A percentile compares a stretch with the other conserved stretches of the same genome.
Conservation (phyloP, 2,797 vertebrate species). For the Esox lucius region DNA sequence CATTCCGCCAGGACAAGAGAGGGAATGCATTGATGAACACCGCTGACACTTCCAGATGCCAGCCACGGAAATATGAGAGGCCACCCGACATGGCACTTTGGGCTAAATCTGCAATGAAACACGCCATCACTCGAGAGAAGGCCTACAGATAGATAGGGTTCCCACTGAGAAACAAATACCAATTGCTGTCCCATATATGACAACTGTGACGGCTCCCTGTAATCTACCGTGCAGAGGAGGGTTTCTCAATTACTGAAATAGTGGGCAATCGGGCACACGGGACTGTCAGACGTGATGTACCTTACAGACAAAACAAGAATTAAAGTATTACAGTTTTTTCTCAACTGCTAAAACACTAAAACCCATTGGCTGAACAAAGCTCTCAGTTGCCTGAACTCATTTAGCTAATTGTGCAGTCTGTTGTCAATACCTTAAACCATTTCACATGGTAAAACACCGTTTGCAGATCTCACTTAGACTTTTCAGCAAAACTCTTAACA, state of each 20-base stretch:
- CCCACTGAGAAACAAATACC: slow-evolving; percentile 39
- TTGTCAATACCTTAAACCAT: no score
- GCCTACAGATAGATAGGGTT: slow-evolving; percentile 41
- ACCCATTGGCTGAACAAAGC: no score
- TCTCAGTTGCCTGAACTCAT: no score
- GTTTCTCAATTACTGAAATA: neutral
- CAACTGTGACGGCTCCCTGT: slow-evolving; percentile 13
- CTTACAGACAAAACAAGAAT: neutral
- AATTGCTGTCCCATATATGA: slow-evolving; percentile 39
- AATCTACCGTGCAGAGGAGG: neutral
- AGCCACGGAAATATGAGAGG: slow-evolving; percentile 43
- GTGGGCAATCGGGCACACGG: neutral
- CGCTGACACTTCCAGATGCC: slow-evolving; percentile 58
- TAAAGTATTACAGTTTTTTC: no score
- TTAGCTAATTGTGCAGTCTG: no score
- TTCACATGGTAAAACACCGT: no score
- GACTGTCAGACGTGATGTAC: neutral
- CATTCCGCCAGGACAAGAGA: slow-evolving; percentile 35
- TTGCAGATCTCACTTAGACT: no score
- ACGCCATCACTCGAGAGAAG: slow-evolving; percentile 46
- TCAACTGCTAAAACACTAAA: no score
- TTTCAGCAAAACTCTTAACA: no score
- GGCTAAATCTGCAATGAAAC: slow-evolving; percentile 57
- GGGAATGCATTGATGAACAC: slow-evolving; percentile 51
- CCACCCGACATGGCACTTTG: slow-evolving; percentile 49